Percentiles rank a stretch among this genome's conserved stretches.
Evolutionary conservation across 2,888 invertebrate species (phyloP).

Genomic region (Spicauda simplicius): DNA sequence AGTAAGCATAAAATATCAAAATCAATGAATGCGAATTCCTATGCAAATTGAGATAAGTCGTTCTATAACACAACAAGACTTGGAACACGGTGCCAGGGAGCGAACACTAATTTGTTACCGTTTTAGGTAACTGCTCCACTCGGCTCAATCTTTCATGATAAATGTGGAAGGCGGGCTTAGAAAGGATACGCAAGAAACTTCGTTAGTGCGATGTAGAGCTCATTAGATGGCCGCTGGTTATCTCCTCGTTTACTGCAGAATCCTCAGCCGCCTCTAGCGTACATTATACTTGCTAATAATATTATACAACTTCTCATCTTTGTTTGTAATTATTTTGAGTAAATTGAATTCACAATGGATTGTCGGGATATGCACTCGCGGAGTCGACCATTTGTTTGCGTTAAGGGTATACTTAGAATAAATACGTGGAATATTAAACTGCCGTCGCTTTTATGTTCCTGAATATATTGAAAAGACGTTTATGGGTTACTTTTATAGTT

Average conservation of each 20-base stretch:
- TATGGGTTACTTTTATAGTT: background rate
- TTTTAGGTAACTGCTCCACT: conserved; percentile 32
- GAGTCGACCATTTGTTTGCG: background rate
- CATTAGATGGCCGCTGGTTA: conserved; percentile 36
- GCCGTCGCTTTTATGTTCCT: too few relatives aligned
- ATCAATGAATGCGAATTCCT: conserved; percentile 25
- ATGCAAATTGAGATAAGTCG: conserved; percentile 33
- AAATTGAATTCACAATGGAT: conserved; percentile 30
- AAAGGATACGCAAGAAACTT: conserved; percentile 30
- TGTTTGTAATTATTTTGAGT: conserved; percentile 34
- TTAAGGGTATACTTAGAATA: conserved; percentile 18
- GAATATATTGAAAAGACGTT: conserved; percentile 19
- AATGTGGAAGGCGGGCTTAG: conserved; percentile 27
- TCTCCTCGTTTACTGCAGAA: conserved; percentile 31
- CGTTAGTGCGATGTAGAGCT: conserved; percentile 35
- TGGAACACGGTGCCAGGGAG: conserved; percentile 13
- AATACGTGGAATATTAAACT: conserved; percentile 19
- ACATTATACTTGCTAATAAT: conserved; percentile 36
- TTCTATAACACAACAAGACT: conserved; percentile 17
- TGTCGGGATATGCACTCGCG: background rate
- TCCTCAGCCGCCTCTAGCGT: conserved; percentile 23
- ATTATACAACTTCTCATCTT: conserved; percentile 35
- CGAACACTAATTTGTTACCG: conserved; percentile 34
- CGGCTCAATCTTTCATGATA: conserved; percentile 34
- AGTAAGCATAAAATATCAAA: conserved; percentile 12